Percentiles rank a stretch among this genome's conserved stretches.
Evolutionary conservation across 2,888 invertebrate species (phyloP).

Genomic region (Aspidiotus destructor): DNA sequence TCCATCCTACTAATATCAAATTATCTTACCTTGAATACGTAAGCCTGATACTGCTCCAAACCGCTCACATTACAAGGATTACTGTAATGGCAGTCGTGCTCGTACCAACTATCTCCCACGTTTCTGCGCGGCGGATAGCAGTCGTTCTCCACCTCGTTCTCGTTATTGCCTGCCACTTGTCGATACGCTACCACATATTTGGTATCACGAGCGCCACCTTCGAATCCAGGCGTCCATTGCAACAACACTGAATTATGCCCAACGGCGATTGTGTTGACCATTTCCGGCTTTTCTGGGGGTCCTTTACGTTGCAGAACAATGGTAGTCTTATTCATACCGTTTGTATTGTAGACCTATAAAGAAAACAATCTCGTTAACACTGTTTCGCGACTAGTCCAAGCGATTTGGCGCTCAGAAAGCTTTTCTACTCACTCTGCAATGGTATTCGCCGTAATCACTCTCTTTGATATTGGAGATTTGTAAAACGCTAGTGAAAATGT

Average conservation of each 20-base stretch:
- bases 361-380: not conserved
- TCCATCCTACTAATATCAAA: not conserved
- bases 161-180: conserved; percentile 52
- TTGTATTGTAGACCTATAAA: conserved; percentile 55
- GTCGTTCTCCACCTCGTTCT: conserved; percentile 54
- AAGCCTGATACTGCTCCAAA: conserved; percentile 76
- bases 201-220: conserved; percentile 76
- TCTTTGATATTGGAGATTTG: conserved; percentile 59
- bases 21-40: conserved; percentile 64
- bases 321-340: conserved; percentile 53
- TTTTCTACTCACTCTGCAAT: conserved; percentile 52
- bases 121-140: conserved; percentile 45
- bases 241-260: conserved; percentile 71
- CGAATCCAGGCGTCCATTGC: conserved; percentile 81
- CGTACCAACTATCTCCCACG: conserved; percentile 56
- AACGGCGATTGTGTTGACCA: conserved; percentile 59
- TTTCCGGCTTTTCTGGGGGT: conserved; percentile 71
- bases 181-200: conserved; percentile 79
- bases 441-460: conserved; percentile 86
- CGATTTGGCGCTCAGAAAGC: not conserved
- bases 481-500: conserved; percentile 71
- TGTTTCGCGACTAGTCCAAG: not conserved
- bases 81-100: conserved; percentile 72
- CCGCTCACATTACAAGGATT: conserved; percentile 82
- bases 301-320: conserved; percentile 78